Evolutionary conservation across 2,888 invertebrate genomes (phyloP).

Genomic region (Polydrusus pterygomalis): DNA sequence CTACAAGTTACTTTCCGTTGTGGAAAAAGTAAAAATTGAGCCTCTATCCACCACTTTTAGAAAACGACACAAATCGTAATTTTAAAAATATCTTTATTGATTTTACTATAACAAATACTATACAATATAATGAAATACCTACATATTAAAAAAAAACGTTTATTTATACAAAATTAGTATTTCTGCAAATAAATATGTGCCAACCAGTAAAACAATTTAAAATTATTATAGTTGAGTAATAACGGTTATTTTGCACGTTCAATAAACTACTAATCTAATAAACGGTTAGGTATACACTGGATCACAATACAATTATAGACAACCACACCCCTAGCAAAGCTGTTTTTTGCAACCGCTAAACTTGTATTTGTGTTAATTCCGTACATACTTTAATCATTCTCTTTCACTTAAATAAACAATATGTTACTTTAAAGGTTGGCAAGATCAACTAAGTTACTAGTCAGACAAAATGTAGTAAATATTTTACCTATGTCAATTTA

Average conservation of each 20-base stretch:
- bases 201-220: conserved; percentile 2
- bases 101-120: conserved; percentile 19
- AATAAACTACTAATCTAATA: conserved; percentile 6
- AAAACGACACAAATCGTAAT: neutral
- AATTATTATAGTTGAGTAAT: conserved; percentile 5
- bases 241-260: conserved; percentile 12
- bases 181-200: conserved; percentile 24
- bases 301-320: neutral
- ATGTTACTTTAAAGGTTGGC: too few relatives aligned
- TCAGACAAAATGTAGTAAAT: too few relatives aligned
- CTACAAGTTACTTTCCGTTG: too few relatives aligned
- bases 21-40: too few relatives aligned
- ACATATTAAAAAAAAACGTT: conserved; percentile 6
- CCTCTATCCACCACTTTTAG: neutral
- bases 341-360: too few relatives aligned
- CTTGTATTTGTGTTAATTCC: too few relatives aligned
- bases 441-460: too few relatives aligned
- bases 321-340: too few relatives aligned
- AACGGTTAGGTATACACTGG: conserved; percentile 5
- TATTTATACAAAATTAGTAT: conserved; percentile 10
- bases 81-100: conserved; percentile 30
- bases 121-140: conserved; percentile 12
- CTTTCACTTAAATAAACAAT: too few relatives aligned
- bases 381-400: too few relatives aligned
- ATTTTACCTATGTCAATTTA: too few relatives aligned